Conservation (phyloP, 2,797 vertebrate species). For the Helicolenus hilgendorfi region DNA sequence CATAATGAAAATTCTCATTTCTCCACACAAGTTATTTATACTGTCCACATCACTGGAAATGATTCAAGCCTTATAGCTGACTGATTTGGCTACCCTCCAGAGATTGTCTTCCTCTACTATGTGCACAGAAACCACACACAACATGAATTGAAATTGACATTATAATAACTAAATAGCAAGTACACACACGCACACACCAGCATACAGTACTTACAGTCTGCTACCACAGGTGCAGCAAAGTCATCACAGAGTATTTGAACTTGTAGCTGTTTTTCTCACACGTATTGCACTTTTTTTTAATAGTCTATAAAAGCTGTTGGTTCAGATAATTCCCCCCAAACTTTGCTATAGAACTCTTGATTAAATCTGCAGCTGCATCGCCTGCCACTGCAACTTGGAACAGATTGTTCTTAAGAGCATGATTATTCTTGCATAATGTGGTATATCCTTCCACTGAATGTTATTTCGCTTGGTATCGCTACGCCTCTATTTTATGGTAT, state of each 20-base stretch:
- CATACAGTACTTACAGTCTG: neutral
- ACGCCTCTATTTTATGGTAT: neutral
- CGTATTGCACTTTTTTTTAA: neutral
- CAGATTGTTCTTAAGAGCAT: neutral
- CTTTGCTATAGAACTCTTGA: neutral
- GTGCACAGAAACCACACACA: neutral
- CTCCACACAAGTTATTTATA: neutral
- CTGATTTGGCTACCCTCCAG: conserved; percentile 9
- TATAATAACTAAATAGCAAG: neutral
- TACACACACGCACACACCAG: neutral
- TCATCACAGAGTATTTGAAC: neutral
- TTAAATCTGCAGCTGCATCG: conserved; percentile 1
- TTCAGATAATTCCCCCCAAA: neutral
- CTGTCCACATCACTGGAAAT: conserved; percentile 11
- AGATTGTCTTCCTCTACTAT: neutral
- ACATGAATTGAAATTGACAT: neutral
- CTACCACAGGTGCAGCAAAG: neutral
- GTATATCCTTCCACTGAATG: neutral
- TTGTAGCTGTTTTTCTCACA: neutral
- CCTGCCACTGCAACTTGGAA: conserved; percentile 2
- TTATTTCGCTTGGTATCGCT: neutral
- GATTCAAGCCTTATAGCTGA: conserved; percentile 12
- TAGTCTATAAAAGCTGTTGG: neutral
- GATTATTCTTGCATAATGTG: neutral
- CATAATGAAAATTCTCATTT: neutral